Percentiles rank a stretch among this genome's conserved stretches.
These are phyloP conservation scores for Drosophila willistoni DNA, from an alignment of 1,140 invertebrate species.

Conservation along the genomic window DNA sequence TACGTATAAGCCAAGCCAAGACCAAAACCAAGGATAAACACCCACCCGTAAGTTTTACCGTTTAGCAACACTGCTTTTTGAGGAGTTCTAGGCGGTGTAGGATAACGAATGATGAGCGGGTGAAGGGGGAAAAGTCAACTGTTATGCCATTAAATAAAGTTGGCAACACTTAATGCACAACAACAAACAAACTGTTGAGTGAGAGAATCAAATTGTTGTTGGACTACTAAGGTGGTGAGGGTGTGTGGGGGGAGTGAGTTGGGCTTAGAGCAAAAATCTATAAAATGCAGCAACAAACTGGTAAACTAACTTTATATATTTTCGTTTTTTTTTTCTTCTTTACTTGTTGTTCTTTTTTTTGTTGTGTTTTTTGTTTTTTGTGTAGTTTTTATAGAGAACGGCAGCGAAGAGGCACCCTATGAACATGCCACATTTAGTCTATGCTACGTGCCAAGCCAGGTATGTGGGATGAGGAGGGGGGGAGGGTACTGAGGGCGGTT, in stretches of 20 bases:
- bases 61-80: conserved; percentile 54
- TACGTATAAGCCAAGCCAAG: background rate
- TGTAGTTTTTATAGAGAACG: conserved; percentile 1
- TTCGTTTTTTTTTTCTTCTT: background rate
- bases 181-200: conserved; percentile 72
- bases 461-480: background rate
- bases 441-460: conserved; percentile 56
- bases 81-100: background rate
- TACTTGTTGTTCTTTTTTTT: too few species aligned
- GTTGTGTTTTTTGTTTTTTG: background rate
- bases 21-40: conserved; percentile 1
- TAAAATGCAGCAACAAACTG: conserved; percentile 52
- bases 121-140: conserved; percentile 66
- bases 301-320: conserved; percentile 12
- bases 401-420: conserved; percentile 36
- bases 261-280: conserved; percentile 37
- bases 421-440: conserved; percentile 74
- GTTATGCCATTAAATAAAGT: conserved; percentile 83
- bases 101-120: conserved; percentile 18
- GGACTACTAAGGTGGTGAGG: background rate
- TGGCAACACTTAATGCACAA: conserved; percentile 82
- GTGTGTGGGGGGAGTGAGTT: too few species aligned
- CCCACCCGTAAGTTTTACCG: conserved; percentile 32
- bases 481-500: too few species aligned
- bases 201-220: conserved; percentile 13